phyloP scores from a whole-genome alignment of 2,113 vertebrate species.

The Cinclus cinclus region DNA sequence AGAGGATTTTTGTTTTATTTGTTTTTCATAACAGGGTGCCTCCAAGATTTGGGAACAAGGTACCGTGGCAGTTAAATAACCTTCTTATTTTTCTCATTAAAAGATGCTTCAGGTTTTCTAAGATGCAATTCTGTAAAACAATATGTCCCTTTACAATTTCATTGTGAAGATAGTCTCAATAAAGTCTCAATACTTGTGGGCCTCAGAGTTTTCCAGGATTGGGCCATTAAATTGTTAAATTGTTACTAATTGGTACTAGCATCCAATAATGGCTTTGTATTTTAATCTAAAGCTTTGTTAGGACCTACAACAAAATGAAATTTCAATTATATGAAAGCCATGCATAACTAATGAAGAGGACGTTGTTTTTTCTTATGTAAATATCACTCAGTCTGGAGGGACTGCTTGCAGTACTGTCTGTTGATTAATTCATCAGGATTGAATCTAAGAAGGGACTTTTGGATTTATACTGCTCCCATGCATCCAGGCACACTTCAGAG shows the following conservation, averaged over 20 bases:
- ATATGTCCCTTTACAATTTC: neutral
- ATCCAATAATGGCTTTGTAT: neutral
- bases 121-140: neutral
- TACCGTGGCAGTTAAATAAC: neutral
- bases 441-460: neutral
- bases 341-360: neutral
- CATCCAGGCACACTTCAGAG: neutral
- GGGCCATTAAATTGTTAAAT: neutral
- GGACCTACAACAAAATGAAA: neutral
- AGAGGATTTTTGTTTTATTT: neutral
- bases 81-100: neutral
- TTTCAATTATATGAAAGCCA: neutral
- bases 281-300: neutral
- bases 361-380: neutral
- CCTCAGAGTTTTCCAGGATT: neutral
- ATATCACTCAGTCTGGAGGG: neutral
- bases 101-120: neutral
- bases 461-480: neutral
- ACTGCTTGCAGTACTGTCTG: neutral
- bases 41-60: neutral
- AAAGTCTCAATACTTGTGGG: neutral
- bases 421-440: conserved; percentile 14
- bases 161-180: neutral
- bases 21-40: neutral
- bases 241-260: neutral